Percentiles rank a stretch among this genome's conserved stretches.
These are phyloP conservation scores for Xiphydria camelus DNA, from an alignment of 2,888 invertebrate genomes.

Conservation along the genomic window DNA sequence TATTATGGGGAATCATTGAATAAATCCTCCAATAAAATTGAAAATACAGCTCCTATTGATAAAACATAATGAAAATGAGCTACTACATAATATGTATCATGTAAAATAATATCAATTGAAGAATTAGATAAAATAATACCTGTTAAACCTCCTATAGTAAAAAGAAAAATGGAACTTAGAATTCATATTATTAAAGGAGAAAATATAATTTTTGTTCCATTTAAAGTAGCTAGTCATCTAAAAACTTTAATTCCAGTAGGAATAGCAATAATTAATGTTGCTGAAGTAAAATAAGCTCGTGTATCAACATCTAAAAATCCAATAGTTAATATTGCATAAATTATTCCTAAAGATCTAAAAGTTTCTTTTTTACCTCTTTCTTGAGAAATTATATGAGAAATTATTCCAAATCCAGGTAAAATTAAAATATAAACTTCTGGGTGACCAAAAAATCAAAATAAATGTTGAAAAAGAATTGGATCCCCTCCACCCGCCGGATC, in stretches of 20 bases:
- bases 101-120: conserved; percentile 75
- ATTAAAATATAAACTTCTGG: no score
- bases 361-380: conserved; percentile 74
- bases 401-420: no score
- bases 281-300: conserved; percentile 10
- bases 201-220: conserved; percentile 66
- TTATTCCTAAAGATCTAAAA: conserved; percentile 72
- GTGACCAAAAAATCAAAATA: no score
- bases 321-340: conserved; percentile 80
- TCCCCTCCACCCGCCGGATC: no score
- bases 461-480: no score
- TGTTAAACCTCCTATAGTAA: conserved; percentile 77
- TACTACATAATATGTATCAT: conserved; percentile 85
- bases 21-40: conserved; percentile 75
- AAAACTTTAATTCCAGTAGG: conserved; percentile 81
- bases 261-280: conserved; percentile 12
- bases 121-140: conserved; percentile 73
- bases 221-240: conserved; percentile 67
- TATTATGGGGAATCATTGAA: conserved; percentile 73
- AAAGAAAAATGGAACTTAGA: conserved; percentile 77
- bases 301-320: conserved; percentile 61
- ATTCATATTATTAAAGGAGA: conserved; percentile 68
- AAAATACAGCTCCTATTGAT: conserved; percentile 79
- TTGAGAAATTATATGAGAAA: conserved; percentile 76
- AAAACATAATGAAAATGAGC: conserved; percentile 83